Evolutionary conservation across 1,140 invertebrate species (phyloP), one percentile per base, ranked within the genome.

Genomic region (Eulimnadia texana): DNA sequence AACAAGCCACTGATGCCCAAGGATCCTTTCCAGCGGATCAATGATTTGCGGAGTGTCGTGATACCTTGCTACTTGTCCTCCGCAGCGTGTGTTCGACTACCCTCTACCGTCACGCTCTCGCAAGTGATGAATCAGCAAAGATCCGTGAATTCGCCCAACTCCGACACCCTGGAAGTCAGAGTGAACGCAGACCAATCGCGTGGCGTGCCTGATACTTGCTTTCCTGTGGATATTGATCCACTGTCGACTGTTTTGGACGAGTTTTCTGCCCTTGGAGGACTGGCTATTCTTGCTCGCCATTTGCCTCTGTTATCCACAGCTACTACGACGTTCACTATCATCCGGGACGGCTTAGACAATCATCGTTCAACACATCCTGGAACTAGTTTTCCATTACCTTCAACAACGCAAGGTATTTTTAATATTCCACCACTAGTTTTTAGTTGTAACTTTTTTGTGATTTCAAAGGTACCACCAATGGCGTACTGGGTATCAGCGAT

Each of bases 251-350:
- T 88, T 3, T 74, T 93, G 63, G 83, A 88, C 65, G 83, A 89
- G 33, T 93, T 93, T 71, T 88, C 87, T 47, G 80, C 81, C 50
- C 82, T 85, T 52, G 90, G 90, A 27, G 90, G 91, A n/a, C 76
- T 94, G 51, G 89, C 88, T 3, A 75, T 93, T 23, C 73, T 94
- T 19, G 90, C 91, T 0, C 84, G 87, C 66, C 86, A 92, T 68
- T 75, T 94, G 66, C 90, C 90, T 0, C 78, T 90, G 0, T 27
- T 81, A 65, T 73, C 74, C 27, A 71, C 74, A 1, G 74, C 74
- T 2, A 71, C 77, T 0, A 76, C 78, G 25, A 72, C 75, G 55
- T n/a, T 20, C 29, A 25, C 55, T 27, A 42, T 42, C 22, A 1
- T 20, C 27, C 3, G 11, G 25, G 19, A 57, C 19, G 20, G 25